These are phyloP conservation scores for Paratilapia polleni DNA, from an alignment of 2,113 vertebrate genomes.

Conservation along the genomic window DNA sequence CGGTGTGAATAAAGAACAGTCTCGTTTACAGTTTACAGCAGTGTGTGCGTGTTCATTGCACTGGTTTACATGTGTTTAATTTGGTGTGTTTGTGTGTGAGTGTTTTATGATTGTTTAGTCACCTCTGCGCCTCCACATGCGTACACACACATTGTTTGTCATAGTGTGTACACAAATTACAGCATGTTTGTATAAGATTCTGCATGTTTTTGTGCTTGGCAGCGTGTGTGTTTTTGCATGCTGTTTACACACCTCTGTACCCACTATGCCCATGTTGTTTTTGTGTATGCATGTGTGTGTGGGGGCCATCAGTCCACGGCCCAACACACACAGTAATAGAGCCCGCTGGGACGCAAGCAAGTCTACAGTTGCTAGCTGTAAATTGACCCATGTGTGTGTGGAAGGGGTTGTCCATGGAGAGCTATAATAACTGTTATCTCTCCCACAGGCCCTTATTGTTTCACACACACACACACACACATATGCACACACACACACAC, in stretches of 20 bases:
- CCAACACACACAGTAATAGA: constrained; percentile 62
- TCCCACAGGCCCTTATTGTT: constrained; percentile 52
- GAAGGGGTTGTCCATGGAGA: constrained; percentile 34
- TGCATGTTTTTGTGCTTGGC: constrained; percentile 32
- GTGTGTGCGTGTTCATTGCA: not conserved
- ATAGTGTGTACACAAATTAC: constrained; percentile 19
- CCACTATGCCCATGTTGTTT: constrained; percentile 11
- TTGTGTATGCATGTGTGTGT: constrained; percentile 16
- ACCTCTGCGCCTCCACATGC: constrained; percentile 13
- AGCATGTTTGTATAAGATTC: constrained; percentile 40
- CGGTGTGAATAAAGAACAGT: not conserved
- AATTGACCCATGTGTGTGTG: constrained; percentile 49
- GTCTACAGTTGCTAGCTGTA: constrained; percentile 67
- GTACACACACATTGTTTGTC: constrained; percentile 17
- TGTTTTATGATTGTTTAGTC: constrained; percentile 25
- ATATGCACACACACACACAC: not conserved
- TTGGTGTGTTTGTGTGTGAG: constrained; percentile 9
- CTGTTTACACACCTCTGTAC: constrained; percentile 14
- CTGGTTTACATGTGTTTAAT: not conserved
- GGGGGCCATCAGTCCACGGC: constrained; percentile 36
- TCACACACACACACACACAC: constrained; percentile 16
- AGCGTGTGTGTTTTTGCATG: constrained; percentile 17
- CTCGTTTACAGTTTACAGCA: not conserved
- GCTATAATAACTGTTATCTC: constrained; percentile 65
- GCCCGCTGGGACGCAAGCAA: constrained; percentile 48